Conservation (phyloP, 30 jellyfish, hydroid and myxozoan species). For the Aurelia sp. region DNA sequence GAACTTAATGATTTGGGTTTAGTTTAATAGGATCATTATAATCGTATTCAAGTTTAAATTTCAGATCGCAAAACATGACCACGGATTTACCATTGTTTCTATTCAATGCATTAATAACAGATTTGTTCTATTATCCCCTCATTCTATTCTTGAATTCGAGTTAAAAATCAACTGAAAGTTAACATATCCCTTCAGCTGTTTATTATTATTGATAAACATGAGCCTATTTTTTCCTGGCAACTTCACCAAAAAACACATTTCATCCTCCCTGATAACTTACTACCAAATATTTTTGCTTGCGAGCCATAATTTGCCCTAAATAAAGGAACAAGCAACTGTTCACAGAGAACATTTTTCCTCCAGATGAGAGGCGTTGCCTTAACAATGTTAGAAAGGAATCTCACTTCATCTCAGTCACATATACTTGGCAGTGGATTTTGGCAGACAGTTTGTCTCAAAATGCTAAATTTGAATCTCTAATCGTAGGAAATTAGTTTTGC, state of each 20-base stretch:
- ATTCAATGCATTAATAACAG: not conserved
- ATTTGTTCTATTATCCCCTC: not conserved
- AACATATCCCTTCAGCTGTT: constrained; percentile 49
- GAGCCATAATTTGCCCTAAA: too few relatives aligned
- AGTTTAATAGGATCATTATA: not conserved
- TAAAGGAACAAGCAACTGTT: too few relatives aligned
- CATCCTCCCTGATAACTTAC: not conserved
- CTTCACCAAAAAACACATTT: not conserved
- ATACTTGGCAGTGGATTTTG: too few relatives aligned
- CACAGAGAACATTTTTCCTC: too few relatives aligned
- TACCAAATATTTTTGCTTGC: too few relatives aligned
- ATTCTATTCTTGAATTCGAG: not conserved
- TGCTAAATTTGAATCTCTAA: too few relatives aligned
- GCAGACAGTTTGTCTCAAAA: too few relatives aligned
- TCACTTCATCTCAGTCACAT: too few relatives aligned
- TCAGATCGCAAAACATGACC: not conserved
- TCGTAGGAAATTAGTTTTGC: too few relatives aligned
- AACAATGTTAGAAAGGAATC: too few relatives aligned
- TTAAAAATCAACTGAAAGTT: constrained; percentile 21
- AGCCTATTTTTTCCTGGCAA: not conserved
- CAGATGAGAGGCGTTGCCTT: too few relatives aligned
- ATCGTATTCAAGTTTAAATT: not conserved
- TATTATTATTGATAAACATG: constrained; percentile 30
- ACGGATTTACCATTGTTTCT: not conserved
- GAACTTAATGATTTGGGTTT: not conserved